Conservation (phyloP, 2,888 invertebrate genomes). For the Caenorhabditis sulstoni region DNA sequence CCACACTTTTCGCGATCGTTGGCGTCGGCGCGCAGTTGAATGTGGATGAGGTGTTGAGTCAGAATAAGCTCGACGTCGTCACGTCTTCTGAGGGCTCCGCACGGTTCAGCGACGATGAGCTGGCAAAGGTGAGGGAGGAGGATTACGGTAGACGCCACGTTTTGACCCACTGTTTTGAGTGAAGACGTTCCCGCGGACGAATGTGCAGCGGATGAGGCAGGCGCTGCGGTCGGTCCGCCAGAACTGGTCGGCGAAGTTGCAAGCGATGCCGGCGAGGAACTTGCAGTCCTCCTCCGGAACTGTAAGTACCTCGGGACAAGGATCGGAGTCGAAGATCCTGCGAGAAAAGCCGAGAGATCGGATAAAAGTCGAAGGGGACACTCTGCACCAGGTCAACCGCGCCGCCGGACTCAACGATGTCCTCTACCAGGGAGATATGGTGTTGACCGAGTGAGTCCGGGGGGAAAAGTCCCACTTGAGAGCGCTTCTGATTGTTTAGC, state of each 20-base stretch:
- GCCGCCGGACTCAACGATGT: constrained; percentile 63
- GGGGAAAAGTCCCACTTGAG: too few species aligned
- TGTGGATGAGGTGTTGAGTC: constrained; percentile 45
- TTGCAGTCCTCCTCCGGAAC: constrained; percentile 2
- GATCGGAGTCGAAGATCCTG: constrained; percentile 24
- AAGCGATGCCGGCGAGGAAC: constrained; percentile 47
- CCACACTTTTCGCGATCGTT: too few species aligned
- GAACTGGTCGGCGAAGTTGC: constrained; percentile 48
- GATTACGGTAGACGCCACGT: not conserved
- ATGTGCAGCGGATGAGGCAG: constrained; percentile 31
- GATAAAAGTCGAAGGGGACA: constrained; percentile 54
- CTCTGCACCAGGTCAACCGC: constrained; percentile 62
- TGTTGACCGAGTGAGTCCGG: constrained; percentile 60
- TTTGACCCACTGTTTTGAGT: not conserved
- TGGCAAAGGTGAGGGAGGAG: constrained; percentile 22
- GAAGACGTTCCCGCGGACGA: constrained; percentile 52
- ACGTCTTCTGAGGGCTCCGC: constrained; percentile 23
- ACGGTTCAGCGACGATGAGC: constrained; percentile 37
- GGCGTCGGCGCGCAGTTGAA: constrained; percentile 14
- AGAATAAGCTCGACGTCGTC: constrained; percentile 35
- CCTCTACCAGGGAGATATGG: constrained; percentile 72
- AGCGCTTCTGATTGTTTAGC: constrained; percentile 6
- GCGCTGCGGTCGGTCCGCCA: constrained; percentile 43
- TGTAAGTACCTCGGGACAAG: not conserved
- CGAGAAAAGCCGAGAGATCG: constrained; percentile 55